Conservation (phyloP, 1,140 invertebrate species). For the Halictus rubicundus region DNA sequence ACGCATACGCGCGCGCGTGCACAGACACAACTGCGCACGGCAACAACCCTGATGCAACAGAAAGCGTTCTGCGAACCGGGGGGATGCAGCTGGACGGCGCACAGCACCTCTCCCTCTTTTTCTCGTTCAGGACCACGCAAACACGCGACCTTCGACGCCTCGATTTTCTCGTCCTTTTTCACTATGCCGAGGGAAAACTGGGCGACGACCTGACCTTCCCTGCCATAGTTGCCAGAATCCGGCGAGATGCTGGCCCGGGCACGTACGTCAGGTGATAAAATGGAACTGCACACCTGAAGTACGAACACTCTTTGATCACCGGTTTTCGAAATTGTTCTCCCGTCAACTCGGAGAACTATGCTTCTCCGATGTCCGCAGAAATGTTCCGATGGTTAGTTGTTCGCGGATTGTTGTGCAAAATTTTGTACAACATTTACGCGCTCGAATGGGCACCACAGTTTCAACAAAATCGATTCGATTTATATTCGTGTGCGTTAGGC, state of each 20-base stretch:
- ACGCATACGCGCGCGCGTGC: neutral
- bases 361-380: too few relatives aligned
- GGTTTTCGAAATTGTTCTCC: too few relatives aligned
- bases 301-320: too few relatives aligned
- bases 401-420: too few relatives aligned
- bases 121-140: slow-evolving; percentile 2
- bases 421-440: too few relatives aligned
- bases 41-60: neutral
- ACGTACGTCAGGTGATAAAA: slow-evolving; percentile 62
- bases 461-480: too few relatives aligned
- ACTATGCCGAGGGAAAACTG: slow-evolving; percentile 8
- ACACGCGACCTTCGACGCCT: neutral
- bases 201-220: slow-evolving; percentile 46
- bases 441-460: too few relatives aligned
- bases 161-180: slow-evolving; percentile 2
- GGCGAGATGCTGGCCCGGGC: slow-evolving; percentile 17
- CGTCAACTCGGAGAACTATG: too few relatives aligned
- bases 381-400: too few relatives aligned
- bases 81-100: slow-evolving; percentile 67
- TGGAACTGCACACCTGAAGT: slow-evolving; percentile 50
- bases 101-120: too few relatives aligned
- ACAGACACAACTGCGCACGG: neutral
- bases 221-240: neutral
- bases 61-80: slow-evolving; percentile 44
- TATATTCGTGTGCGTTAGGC: too few relatives aligned